These are phyloP conservation scores for Acronicta aceris DNA, from an alignment of 2,888 invertebrate species.

Conservation along the genomic window DNA sequence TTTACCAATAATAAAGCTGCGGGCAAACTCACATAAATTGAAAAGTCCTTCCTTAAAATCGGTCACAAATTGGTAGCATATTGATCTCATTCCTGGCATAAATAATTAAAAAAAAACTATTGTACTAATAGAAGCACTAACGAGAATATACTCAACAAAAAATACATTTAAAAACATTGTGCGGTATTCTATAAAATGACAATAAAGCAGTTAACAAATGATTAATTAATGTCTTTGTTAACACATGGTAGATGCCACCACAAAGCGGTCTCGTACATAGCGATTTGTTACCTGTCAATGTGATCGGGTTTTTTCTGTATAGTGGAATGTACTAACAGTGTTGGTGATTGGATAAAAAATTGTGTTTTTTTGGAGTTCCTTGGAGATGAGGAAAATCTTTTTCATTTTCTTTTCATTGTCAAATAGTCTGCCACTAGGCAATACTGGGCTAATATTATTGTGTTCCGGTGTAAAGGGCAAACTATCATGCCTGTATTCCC, in stretches of 20 bases:
- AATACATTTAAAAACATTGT: slow-evolving; percentile 29
- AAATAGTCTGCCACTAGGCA: too few relatives aligned
- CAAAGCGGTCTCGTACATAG: slow-evolving; percentile 63
- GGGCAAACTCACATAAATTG: too few relatives aligned
- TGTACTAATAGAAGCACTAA: background rate
- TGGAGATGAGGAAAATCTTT: background rate
- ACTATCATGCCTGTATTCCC: too few relatives aligned
- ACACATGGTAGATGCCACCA: slow-evolving; percentile 65
- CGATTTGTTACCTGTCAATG: slow-evolving; percentile 67
- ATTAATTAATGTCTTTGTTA: slow-evolving; percentile 73
- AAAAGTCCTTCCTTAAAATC: too few relatives aligned
- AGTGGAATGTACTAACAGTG: slow-evolving; percentile 56
- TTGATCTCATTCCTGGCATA: too few relatives aligned
- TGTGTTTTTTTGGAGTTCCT: slow-evolving; percentile 21
- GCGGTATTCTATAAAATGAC: slow-evolving; percentile 31
- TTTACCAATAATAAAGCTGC: too few relatives aligned
- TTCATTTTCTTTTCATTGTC: too few relatives aligned
- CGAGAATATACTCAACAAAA: slow-evolving; percentile 12
- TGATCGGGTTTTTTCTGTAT: slow-evolving; percentile 50
- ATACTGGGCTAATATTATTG: too few relatives aligned
- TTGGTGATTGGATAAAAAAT: slow-evolving; percentile 60
- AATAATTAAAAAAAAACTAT: background rate
- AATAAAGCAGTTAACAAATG: slow-evolving; percentile 48
- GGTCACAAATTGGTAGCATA: too few relatives aligned
- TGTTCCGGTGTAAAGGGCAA: too few relatives aligned